phyloP scores from a whole-genome alignment of 2,113 vertebrate species.

The Tachysurus vachellii region DNA sequence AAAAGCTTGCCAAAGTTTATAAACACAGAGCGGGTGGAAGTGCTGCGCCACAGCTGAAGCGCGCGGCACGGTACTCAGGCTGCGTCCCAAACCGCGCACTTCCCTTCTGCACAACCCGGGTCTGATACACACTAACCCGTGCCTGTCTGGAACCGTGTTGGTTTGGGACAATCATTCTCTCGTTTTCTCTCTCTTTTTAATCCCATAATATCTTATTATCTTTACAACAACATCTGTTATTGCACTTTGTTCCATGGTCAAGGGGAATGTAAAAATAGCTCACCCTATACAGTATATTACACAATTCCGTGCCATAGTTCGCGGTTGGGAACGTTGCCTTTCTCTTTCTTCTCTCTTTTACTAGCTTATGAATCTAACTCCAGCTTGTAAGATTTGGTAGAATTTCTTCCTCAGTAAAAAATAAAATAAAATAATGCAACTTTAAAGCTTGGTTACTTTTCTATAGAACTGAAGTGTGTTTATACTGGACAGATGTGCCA shows the following conservation, averaged over 20 bases:
- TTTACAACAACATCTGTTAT: background rate
- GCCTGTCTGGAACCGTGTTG: background rate
- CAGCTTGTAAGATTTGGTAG: background rate
- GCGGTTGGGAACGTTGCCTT: background rate
- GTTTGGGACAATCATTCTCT: background rate
- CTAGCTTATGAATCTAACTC: background rate
- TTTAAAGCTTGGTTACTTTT: background rate
- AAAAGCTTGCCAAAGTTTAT: background rate
- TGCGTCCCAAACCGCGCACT: background rate
- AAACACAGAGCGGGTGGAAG: background rate
- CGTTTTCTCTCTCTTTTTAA: background rate
- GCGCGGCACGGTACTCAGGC: background rate
- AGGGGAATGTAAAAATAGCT: background rate
- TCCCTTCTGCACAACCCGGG: background rate
- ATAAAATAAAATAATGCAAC: background rate
- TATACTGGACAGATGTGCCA: background rate
- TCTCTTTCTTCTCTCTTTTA: background rate
- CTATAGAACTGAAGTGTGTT: background rate
- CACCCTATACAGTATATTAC: background rate
- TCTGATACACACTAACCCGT: background rate
- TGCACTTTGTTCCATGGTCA: background rate
- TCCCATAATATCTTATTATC: background rate
- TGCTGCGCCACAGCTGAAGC: background rate
- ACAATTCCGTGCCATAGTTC: background rate
- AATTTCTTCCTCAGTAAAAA: background rate